These are phyloP conservation scores for Karalla daura DNA, from an alignment of 2,797 vertebrate species.

Conservation along the genomic window DNA sequence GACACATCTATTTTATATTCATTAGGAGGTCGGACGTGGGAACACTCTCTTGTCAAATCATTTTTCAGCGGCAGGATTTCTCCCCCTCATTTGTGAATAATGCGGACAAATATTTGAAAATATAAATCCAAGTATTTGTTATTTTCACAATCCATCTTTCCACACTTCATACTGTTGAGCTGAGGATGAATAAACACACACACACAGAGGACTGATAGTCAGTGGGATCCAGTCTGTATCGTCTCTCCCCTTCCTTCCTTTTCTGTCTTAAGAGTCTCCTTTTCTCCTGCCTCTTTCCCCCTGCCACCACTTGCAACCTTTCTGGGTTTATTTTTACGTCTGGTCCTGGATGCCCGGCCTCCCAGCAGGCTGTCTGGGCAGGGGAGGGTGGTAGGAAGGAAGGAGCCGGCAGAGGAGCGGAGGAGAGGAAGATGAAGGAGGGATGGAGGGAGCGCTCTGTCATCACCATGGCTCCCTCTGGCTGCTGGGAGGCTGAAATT, in stretches of 20 bases:
- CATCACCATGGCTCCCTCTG: constrained; percentile 92
- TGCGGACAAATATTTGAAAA: constrained; percentile 29
- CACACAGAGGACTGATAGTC: not conserved
- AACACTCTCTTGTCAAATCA: constrained; percentile 39
- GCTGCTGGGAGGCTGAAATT: constrained; percentile 96
- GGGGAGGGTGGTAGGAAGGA: constrained; percentile 17
- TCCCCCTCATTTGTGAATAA: not conserved
- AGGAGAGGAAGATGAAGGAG: constrained; percentile 15
- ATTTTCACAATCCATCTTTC: constrained; percentile 5
- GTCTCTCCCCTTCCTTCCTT: constrained; percentile 1
- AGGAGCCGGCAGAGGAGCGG: constrained; percentile 14
- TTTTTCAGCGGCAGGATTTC: constrained; percentile 18
- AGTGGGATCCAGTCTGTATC: constrained; percentile 18
- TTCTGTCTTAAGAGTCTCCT: not conserved
- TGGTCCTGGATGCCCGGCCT: constrained; percentile 74
- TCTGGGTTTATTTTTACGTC: constrained; percentile 88
- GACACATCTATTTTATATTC: constrained; percentile 60
- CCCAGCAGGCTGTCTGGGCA: constrained; percentile 32
- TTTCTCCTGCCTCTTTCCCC: constrained; percentile 18
- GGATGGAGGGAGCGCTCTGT: constrained; percentile 52
- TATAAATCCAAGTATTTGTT: too few relatives aligned
- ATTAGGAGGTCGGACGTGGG: constrained; percentile 39
- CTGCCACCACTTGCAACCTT: constrained; percentile 75
- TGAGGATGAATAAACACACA: constrained; percentile 6
- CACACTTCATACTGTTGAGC: not conserved